A percentile compares a stretch with the other conserved stretches of the same genome.
These are phyloP conservation scores for Falco columbarius DNA, from an alignment of 2,797 vertebrate genomes.

Conservation along the genomic window DNA sequence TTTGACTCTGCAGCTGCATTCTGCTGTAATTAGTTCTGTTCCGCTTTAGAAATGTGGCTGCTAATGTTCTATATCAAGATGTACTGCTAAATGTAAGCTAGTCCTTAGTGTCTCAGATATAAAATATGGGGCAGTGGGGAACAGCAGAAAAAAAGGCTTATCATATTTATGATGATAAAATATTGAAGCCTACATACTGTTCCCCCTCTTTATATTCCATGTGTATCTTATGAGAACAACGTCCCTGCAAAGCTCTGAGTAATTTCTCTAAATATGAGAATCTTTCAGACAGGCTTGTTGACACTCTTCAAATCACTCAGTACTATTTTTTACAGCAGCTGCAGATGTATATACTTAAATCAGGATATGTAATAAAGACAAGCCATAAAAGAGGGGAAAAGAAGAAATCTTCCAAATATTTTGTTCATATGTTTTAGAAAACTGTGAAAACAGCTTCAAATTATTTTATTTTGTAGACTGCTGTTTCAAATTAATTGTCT, in stretches of 20 bases:
- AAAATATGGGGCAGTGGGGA: neutral
- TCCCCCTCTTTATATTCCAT: neutral
- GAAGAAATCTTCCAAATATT: neutral
- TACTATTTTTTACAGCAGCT: neutral
- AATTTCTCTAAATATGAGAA: neutral
- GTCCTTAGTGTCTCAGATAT: neutral
- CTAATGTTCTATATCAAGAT: neutral
- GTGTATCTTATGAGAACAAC: neutral
- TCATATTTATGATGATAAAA: neutral
- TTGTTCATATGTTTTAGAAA: neutral
- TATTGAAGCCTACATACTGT: neutral
- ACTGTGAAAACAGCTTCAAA: neutral
- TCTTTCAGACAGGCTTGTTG: neutral
- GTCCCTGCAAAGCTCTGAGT: neutral
- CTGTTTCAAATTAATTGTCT: neutral
- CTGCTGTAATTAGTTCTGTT: neutral
- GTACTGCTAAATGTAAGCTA: neutral
- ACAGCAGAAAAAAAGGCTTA: neutral
- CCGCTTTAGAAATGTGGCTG: neutral
- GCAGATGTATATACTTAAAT: neutral
- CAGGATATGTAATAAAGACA: neutral
- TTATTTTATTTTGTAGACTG: neutral
- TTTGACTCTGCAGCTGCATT: neutral
- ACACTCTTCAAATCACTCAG: neutral
- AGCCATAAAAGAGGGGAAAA: neutral